Evolutionary conservation across 1,140 invertebrate species (phyloP).

Genomic region (Cecropterus lyciades): DNA sequence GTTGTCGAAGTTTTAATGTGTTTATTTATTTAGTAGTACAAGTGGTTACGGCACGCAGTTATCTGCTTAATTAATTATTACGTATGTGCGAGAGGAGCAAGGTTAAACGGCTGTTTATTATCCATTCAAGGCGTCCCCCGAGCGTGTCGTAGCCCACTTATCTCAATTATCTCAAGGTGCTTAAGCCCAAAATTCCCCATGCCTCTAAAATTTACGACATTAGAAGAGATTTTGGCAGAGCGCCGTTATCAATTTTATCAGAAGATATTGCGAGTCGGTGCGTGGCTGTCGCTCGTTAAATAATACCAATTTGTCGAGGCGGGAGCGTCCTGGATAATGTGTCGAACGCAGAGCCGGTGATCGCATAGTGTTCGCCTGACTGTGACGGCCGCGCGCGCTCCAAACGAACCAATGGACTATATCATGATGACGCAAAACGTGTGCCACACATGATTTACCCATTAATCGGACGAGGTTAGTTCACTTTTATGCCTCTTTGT

Average conservation of each 20-base stretch:
- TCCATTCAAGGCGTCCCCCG: constrained; percentile 57
- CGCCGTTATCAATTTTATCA: constrained; percentile 76
- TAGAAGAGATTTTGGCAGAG: constrained; percentile 74
- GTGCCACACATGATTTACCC: constrained; percentile 40
- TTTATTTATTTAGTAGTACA: neutral
- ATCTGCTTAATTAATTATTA: constrained; percentile 27
- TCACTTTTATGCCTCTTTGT: constrained; percentile 38
- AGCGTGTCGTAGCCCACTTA: constrained; percentile 63
- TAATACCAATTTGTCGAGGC: constrained; percentile 51
- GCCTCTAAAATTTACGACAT: constrained; percentile 78
- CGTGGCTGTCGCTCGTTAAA: constrained; percentile 57
- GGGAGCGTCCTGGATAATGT: constrained; percentile 31
- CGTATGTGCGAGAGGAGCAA: constrained; percentile 34
- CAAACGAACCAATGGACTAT: constrained; percentile 51
- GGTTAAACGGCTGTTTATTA: constrained; percentile 50
- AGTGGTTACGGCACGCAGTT: neutral
- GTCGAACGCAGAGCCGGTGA: constrained; percentile 33
- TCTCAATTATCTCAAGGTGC: constrained; percentile 81
- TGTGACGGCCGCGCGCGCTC: constrained; percentile 15
- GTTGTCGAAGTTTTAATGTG: neutral
- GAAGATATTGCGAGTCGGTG: constrained; percentile 61
- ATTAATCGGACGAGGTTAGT: constrained; percentile 60
- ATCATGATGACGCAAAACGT: constrained; percentile 51
- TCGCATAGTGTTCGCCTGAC: constrained; percentile 17
- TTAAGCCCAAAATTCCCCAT: constrained; percentile 78